Percentiles rank a stretch among this genome's conserved stretches.
These are phyloP conservation scores for Oasisia sp. DNA, from an alignment of 2,888 invertebrate genomes.

Conservation along the genomic window DNA sequence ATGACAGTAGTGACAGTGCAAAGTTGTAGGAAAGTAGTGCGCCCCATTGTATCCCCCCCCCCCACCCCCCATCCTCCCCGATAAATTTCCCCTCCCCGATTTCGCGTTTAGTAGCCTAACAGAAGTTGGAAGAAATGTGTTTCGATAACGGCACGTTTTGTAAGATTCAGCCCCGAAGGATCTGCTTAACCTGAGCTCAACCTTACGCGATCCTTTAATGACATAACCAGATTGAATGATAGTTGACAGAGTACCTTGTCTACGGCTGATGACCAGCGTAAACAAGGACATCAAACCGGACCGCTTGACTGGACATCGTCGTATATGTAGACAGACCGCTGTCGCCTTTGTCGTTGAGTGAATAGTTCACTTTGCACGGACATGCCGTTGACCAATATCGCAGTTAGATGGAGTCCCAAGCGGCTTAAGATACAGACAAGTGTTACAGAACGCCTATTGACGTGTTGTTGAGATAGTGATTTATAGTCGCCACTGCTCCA, in stretches of 20 bases:
- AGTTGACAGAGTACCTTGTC: neutral
- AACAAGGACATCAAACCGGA: neutral
- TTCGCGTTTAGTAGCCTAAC: too few species aligned
- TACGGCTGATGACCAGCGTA: neutral
- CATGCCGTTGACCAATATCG: conserved; percentile 9
- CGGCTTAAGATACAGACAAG: neutral
- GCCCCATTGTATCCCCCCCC: too few species aligned
- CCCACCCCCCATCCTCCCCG: too few species aligned
- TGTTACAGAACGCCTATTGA: neutral
- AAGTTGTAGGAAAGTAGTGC: too few species aligned
- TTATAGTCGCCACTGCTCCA: neutral
- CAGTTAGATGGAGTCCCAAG: neutral
- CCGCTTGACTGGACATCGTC: neutral
- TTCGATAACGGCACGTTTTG: neutral
- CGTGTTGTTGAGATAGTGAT: conserved; percentile 17
- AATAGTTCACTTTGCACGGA: neutral
- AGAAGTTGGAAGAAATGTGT: too few species aligned
- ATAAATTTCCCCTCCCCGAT: too few species aligned
- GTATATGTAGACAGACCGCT: neutral
- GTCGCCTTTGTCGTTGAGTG: neutral
- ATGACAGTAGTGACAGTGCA: too few species aligned
- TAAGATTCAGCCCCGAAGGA: neutral
- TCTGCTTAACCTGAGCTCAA: neutral
- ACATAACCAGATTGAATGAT: neutral
- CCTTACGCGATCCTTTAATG: neutral